phyloP scores from a whole-genome alignment of 37 sponge, comb jelly and placozoan genomes.

The Cliona cf. orientalis region DNA sequence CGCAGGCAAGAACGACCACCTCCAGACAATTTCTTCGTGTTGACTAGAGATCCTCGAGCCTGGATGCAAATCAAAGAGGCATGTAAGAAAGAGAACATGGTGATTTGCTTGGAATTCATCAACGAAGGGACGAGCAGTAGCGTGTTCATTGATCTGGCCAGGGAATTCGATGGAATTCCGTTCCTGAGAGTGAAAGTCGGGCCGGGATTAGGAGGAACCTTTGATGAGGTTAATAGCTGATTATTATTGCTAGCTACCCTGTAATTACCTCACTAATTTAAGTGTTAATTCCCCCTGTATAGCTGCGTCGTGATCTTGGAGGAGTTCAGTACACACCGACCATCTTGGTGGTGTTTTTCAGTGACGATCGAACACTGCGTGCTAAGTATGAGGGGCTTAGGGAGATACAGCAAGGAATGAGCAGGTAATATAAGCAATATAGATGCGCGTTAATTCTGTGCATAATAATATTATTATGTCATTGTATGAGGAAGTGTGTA shows the following conservation, averaged over 20 bases:
- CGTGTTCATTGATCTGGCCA: slow-evolving; percentile 55
- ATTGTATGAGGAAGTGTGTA: background rate
- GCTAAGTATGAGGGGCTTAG: slow-evolving; percentile 48
- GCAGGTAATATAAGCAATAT: background rate
- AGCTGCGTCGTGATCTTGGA: slow-evolving; percentile 65
- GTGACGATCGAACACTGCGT: slow-evolving; percentile 2
- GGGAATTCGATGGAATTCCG: slow-evolving; percentile 50
- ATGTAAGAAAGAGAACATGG: slow-evolving; percentile 70
- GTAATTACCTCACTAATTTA: background rate
- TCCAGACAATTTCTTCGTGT: slow-evolving; percentile 71
- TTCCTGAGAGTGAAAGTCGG: slow-evolving; percentile 45
- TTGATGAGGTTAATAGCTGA: slow-evolving; percentile 36
- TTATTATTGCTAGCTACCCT: background rate
- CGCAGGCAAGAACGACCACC: slow-evolving; percentile 39
- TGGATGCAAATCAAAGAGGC: slow-evolving; percentile 51
- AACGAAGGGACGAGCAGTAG: slow-evolving; percentile 9
- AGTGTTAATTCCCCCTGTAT: background rate
- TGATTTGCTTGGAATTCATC: slow-evolving; percentile 61
- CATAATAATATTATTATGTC: background rate
- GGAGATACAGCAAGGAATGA: slow-evolving; percentile 35
- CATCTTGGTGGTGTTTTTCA: slow-evolving; percentile 40
- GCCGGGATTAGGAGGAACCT: slow-evolving; percentile 33
- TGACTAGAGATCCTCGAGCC: slow-evolving; percentile 40
- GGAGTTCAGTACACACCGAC: slow-evolving; percentile 57
- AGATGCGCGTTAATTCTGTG: too few species aligned